Base-by-base conservation (phyloP, 1,140 invertebrate genomes). In the Monomorium pharaonis region DNA sequence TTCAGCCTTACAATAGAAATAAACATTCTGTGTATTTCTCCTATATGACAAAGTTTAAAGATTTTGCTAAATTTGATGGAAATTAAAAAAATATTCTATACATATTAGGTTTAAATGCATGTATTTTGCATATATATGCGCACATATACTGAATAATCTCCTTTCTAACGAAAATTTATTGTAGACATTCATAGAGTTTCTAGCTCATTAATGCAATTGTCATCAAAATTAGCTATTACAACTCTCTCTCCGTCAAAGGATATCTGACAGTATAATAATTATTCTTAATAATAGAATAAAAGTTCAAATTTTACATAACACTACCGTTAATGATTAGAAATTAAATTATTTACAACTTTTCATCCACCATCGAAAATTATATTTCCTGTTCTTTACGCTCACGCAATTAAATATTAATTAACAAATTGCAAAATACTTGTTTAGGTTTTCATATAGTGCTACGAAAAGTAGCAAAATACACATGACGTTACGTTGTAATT, bases 281-380 rank as follows among this genome's bases (percentile, higher is more conserved):
- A 37, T 37, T 7, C 58, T 75, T 54, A 42, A 58, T 65, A 65
- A 33, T 51, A 33, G 47, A 47, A 62, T 63, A n/a, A 33, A 77
- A 77, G 16, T 62, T 63, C 18, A 63, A 44, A 63, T 47, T 63
- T 30, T 12, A 44, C 2, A 30, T 27, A 51, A 12, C 10, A 24
- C 7, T 9, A 9, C 30, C 2, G 9, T 72, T 30, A 14, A 30
- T 10, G 21, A 7, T 70, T 70, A 18, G 18, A 37, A 75, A 58
- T 42, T 58, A 24, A 42, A 58, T 24, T 70, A 44, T 21, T 16
- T 67, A 18, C 24, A 69, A 44, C 10, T 44, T n/a, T 49, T 69
- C n/a, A 44, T 69, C n/a, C 10, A 54, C 54, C 7, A 47, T 49
- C 42, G 47, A 70, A 70, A 12, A 51, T 72, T 51, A 30, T 30